Evolutionary conservation across 1,140 invertebrate species (phyloP).

Genomic region (Aphelenchoides fujianensis): DNA sequence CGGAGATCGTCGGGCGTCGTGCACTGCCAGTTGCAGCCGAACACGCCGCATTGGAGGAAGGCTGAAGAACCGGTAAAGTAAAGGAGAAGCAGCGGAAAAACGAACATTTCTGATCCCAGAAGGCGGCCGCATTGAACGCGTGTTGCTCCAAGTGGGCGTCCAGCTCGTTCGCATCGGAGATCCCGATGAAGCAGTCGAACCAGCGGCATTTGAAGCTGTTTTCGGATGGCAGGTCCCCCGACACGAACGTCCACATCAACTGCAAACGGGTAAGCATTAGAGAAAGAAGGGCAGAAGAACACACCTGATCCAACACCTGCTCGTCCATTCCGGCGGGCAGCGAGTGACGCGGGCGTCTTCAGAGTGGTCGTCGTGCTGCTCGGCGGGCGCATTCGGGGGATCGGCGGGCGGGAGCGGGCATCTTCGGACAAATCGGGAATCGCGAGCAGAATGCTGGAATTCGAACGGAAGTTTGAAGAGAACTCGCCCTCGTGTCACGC

Average conservation of each 20-base stretch:
- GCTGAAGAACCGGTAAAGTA: background rate
- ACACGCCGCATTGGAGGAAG: conserved; percentile 8
- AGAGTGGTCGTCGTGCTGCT: too few relatives aligned
- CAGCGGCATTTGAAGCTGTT: conserved; percentile 18
- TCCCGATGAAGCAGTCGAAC: conserved; percentile 12
- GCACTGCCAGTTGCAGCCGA: conserved; percentile 2
- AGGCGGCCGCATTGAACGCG: background rate
- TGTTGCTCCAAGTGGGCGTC: conserved; percentile 16
- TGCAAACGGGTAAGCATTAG: too few relatives aligned
- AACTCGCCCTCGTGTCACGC: too few relatives aligned
- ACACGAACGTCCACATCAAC: conserved; percentile 18
- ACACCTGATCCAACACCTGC: conserved; percentile 12
- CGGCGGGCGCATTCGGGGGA: too few relatives aligned
- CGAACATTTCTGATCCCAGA: conserved; percentile 13
- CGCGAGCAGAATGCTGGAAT: too few relatives aligned
- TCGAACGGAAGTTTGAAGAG: too few relatives aligned
- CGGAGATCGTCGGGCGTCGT: background rate
- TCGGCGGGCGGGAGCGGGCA: too few relatives aligned
- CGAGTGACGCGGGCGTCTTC: too few relatives aligned
- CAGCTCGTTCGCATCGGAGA: background rate
- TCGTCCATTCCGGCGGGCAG: too few relatives aligned
- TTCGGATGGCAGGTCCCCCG: conserved; percentile 5
- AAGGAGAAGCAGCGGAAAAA: background rate
- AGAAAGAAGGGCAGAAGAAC: too few relatives aligned
- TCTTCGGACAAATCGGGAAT: too few relatives aligned